These are phyloP conservation scores for Smutsia temminckii DNA, from an alignment of 2,797 vertebrate species.

Conservation along the genomic window DNA sequence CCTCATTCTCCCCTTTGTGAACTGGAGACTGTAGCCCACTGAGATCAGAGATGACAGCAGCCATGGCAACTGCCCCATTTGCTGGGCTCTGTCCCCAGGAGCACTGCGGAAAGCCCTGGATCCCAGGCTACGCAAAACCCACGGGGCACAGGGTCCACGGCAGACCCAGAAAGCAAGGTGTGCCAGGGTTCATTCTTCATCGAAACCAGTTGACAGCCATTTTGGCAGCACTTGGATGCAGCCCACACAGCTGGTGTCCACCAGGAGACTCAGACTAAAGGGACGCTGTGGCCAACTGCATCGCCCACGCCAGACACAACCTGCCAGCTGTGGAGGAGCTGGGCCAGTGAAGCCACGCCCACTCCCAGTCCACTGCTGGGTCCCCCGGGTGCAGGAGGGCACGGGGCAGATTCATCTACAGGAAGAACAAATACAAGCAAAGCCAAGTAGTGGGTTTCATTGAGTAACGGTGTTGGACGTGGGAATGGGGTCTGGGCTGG, in stretches of 20 bases:
- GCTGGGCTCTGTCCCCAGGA: neutral
- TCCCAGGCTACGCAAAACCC: neutral
- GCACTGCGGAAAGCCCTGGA: rapidly evolving
- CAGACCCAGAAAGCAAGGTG: neutral
- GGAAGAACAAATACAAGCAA: neutral
- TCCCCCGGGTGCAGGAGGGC: neutral
- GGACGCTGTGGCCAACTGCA: neutral
- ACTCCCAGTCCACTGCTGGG: rapidly evolving
- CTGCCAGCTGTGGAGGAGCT: no score
- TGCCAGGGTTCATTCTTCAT: neutral
- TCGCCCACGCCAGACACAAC: neutral
- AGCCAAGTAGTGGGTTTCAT: neutral
- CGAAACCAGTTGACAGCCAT: no score
- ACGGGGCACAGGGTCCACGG: rapidly evolving
- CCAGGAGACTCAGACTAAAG: rapidly evolving
- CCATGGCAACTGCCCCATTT: neutral
- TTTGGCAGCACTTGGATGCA: neutral
- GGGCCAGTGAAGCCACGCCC: neutral
- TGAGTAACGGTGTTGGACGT: rapidly evolving
- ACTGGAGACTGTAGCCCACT: neutral
- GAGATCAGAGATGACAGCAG: rapidly evolving
- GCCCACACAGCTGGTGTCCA: neutral
- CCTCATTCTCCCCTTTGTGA: neutral
- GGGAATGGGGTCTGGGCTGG: neutral
- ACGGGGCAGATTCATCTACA: neutral